Evolutionary conservation across 2,888 invertebrate species (phyloP).

Genomic region (Slavum lentiscoides): DNA sequence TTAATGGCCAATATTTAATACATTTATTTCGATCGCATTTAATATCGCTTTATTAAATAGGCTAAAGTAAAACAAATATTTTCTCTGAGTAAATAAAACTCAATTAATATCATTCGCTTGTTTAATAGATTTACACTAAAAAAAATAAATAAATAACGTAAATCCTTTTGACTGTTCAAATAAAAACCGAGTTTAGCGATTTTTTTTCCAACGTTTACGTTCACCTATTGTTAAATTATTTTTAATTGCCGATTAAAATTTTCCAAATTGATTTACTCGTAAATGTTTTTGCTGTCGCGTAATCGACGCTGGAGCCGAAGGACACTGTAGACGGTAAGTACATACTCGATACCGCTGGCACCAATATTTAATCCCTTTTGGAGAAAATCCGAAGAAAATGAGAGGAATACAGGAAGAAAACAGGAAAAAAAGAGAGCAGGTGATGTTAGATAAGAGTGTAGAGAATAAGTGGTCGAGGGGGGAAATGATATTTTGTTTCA

Average conservation of each 20-base stretch:
- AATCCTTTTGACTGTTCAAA: too few relatives aligned
- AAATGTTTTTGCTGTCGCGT: neutral
- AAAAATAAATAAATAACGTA: too few relatives aligned
- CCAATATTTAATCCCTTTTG: constrained; percentile 26
- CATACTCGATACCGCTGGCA: neutral
- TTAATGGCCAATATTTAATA: too few relatives aligned
- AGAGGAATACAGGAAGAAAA: neutral
- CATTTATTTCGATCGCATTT: too few relatives aligned
- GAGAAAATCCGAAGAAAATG: constrained; percentile 5
- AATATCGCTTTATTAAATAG: too few relatives aligned
- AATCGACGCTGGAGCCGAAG: neutral
- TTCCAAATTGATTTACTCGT: neutral
- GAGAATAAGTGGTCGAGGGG: neutral
- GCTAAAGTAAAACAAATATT: too few relatives aligned
- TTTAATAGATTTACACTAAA: neutral
- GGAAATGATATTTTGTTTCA: neutral
- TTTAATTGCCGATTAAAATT: neutral
- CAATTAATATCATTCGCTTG: neutral
- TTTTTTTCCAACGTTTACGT: neutral
- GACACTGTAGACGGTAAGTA: neutral
- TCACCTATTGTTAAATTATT: neutral
- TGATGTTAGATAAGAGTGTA: too few relatives aligned
- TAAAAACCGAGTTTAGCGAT: neutral
- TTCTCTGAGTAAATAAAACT: too few relatives aligned
- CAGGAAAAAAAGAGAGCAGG: neutral